phyloP scores from a whole-genome alignment of 2,888 invertebrate species.

The Acronicta psi region DNA sequence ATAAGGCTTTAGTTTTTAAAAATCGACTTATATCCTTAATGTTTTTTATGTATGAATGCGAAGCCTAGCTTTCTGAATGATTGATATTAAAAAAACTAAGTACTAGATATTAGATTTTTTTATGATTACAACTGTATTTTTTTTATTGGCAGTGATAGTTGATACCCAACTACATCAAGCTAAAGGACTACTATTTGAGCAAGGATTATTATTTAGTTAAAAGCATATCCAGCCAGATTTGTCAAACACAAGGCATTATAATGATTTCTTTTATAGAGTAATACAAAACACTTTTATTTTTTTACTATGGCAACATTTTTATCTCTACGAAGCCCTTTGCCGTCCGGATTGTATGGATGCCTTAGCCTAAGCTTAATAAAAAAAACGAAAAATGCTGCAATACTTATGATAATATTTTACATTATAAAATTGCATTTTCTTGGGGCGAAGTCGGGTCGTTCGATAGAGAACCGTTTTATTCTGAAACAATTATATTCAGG shows the following conservation, averaged over 20 bases:
- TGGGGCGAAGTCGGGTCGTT: slow-evolving; percentile 32
- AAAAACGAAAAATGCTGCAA: slow-evolving; percentile 69
- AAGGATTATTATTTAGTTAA: slow-evolving; percentile 23
- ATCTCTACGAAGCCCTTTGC: slow-evolving; percentile 68
- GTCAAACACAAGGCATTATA: slow-evolving; percentile 48
- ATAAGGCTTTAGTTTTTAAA: slow-evolving; percentile 2
- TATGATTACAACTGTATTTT: slow-evolving; percentile 14
- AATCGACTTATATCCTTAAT: neutral
- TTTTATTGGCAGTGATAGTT: slow-evolving; percentile 47
- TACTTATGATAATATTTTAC: slow-evolving; percentile 68
- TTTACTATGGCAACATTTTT: slow-evolving; percentile 84
- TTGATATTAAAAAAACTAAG: slow-evolving; percentile 32
- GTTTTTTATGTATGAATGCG: slow-evolving; percentile 11
- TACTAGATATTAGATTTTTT: slow-evolving; percentile 7
- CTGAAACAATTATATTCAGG: slow-evolving; percentile 18
- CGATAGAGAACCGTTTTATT: slow-evolving; percentile 11
- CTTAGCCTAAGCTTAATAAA: slow-evolving; percentile 78
- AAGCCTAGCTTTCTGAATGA: slow-evolving; percentile 24
- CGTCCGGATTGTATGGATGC: slow-evolving; percentile 68
- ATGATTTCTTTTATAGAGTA: slow-evolving; percentile 42
- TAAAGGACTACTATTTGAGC: slow-evolving; percentile 45
- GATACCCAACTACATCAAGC: slow-evolving; percentile 29
- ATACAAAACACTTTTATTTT: slow-evolving; percentile 73
- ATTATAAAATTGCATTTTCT: slow-evolving; percentile 68
- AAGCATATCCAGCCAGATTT: slow-evolving; percentile 52